A percentile compares a stretch with the other conserved stretches of the same genome.
These are phyloP conservation scores for Netelia inedita DNA, from an alignment of 2,888 invertebrate genomes.

Conservation along the genomic window DNA sequence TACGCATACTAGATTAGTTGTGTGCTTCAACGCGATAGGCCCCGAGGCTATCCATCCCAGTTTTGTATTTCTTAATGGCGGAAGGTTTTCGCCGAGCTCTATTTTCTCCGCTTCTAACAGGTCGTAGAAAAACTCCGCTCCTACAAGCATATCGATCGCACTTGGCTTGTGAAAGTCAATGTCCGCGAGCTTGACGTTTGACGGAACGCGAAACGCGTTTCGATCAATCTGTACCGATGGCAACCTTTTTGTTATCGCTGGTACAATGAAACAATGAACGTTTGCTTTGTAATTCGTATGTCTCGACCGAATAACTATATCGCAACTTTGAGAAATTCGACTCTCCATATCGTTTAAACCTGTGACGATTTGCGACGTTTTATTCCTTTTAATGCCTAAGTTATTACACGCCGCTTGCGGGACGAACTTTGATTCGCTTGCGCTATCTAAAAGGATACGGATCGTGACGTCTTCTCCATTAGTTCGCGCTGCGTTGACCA, in stretches of 20 bases:
- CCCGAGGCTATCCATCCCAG: constrained; percentile 56
- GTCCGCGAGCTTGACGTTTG: constrained; percentile 42
- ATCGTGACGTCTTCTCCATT: constrained; percentile 28
- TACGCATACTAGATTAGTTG: constrained; percentile 1
- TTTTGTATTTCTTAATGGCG: constrained; percentile 48
- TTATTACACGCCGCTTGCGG: constrained; percentile 50
- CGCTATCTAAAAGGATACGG: constrained; percentile 55
- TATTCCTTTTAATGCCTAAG: constrained; percentile 43
- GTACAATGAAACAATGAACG: constrained; percentile 54
- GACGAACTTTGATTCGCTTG: constrained; percentile 64
- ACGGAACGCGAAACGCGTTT: constrained; percentile 29
- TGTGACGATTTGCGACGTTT: constrained; percentile 29
- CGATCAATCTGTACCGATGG: constrained; percentile 56
- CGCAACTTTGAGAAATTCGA: constrained; percentile 32
- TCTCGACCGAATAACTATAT: constrained; percentile 45
- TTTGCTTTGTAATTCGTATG: constrained; percentile 18
- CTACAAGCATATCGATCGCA: constrained; percentile 42
- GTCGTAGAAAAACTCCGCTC: constrained; percentile 39
- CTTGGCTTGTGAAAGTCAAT: constrained; percentile 19
- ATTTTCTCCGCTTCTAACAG: constrained; percentile 33
- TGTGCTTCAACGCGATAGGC: constrained; percentile 4
- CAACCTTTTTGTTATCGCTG: constrained; percentile 58
- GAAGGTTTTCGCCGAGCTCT: constrained; percentile 32
- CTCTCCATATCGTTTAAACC: constrained; percentile 60
- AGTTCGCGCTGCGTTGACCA: constrained; percentile 37